Evolutionary conservation across 2,888 invertebrate species (phyloP), one percentile per base, ranked within the genome.

Genomic region (Terebella lapidaria): DNA sequence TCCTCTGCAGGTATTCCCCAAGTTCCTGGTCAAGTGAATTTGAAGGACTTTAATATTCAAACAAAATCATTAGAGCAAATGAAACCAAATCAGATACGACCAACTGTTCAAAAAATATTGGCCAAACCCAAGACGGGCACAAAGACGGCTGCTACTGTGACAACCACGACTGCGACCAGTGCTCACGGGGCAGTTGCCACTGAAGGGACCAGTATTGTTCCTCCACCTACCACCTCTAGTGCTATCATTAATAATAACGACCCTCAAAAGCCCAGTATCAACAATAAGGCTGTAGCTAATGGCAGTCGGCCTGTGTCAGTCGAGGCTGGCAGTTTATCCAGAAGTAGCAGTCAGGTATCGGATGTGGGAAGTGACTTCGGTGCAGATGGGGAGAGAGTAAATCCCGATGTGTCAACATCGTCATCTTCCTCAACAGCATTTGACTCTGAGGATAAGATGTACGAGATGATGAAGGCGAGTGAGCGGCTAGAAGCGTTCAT

Each of bases 401-500:
- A 30, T 4, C 28, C 53, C 47, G 56, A 25, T 3, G 45, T 29
- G 29, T 45, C 53, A 10, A 49, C 49, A 22, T 49, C 49, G 15
- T n/a, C 49, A 5, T 35, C 42, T 10, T 35, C 42, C 10, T 35
- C n/a, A 35, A 35, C n/a, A 10, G 10, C 42, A 35, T 35, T 35
- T 35, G 49, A 49, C 24, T 49, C 49, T 5, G 49, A 49, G 49
- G 49, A 49, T 22, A 49, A 49, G 24, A 49, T 49, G 49, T 20
- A 49, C 24, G 49, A 49, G 49, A 49, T 49, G 49, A 49, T 61
- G 59, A 79, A 77, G 67, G 75, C 76, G 28, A 74, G 75, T 52
- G 80, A 80, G 60, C 68, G 76, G 60, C 70, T 81, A 60, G 80
- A 80, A 65, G 74, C 74, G 22, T 76, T 79, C 59, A 80, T 81